phyloP scores from a whole-genome alignment of 1,140 invertebrate species.

The Centruroides sculpturatus region DNA sequence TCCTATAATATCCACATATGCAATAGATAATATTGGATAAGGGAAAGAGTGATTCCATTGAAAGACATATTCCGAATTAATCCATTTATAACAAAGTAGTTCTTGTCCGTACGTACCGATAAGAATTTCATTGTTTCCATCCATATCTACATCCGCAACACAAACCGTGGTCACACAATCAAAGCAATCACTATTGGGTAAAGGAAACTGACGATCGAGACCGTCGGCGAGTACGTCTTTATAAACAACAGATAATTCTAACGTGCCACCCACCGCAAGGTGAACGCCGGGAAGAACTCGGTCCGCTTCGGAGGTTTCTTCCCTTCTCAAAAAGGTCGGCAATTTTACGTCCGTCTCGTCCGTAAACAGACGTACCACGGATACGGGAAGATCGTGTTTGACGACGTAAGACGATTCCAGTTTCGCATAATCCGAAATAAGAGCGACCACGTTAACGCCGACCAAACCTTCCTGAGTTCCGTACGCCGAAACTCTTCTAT shows the following conservation, averaged over 20 bases:
- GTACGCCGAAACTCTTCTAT: too few relatives aligned
- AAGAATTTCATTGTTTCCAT: slow-evolving; percentile 52
- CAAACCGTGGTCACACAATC: slow-evolving; percentile 43
- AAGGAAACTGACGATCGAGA: slow-evolving; percentile 3
- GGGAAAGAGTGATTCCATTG: slow-evolving; percentile 29
- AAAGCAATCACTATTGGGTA: slow-evolving; percentile 38
- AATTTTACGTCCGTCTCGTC: too few relatives aligned
- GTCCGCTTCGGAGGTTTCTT: too few relatives aligned
- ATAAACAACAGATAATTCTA: slow-evolving; percentile 42
- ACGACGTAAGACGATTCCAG: too few relatives aligned
- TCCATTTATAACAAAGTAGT: background rate
- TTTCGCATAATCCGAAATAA: too few relatives aligned
- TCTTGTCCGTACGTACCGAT: slow-evolving; percentile 51
- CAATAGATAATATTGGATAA: slow-evolving; percentile 44
- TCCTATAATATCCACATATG: slow-evolving; percentile 47
- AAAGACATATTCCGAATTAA: slow-evolving; percentile 5
- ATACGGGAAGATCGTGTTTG: too few relatives aligned
- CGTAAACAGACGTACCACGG: too few relatives aligned
- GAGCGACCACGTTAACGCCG: too few relatives aligned
- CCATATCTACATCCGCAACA: slow-evolving; percentile 54
- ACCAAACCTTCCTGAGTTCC: too few relatives aligned
- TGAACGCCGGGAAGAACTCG: slow-evolving; percentile 26
- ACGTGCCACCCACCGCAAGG: slow-evolving; percentile 41
- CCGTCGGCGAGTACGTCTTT: slow-evolving; percentile 34
- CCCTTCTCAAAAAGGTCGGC: too few relatives aligned